Evolutionary conservation across 2,113 vertebrate genomes (phyloP), one percentile per base, ranked within the genome.

Genomic region (Burhinus oedicnemus): DNA sequence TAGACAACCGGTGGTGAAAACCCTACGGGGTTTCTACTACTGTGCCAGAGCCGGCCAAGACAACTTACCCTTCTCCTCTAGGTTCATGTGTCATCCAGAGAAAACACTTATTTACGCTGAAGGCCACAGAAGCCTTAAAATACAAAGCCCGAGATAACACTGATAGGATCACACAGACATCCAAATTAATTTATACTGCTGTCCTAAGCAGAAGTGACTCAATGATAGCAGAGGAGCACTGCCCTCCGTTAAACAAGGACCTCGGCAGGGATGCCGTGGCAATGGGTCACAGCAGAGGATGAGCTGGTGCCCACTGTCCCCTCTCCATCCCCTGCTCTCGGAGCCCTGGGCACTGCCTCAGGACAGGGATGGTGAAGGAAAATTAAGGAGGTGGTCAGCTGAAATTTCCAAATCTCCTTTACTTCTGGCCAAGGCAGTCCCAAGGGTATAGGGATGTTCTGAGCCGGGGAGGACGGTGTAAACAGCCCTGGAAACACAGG

Each of bases 161-260:
- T 84, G 91, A 97, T 66, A 81, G 65, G 85, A 96, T 96, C 70
- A 22, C 87, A 71, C 93, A 96, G 94, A 95, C 92, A 95, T 98
- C 97, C 93, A 61, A 23, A 72, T 18, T 45, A 36, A 95, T 97
- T 96, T 94, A 44, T 38, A 51, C 65, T 14, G 3, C 68, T 12
- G 81, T n/a, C 91, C 94, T 91, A 65, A 95, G 72, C 80, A 20
- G 64, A 76, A 96, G 71, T 58, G 91, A 97, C 94, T 94, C 19
- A 2, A 2, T 2, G 83, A 51, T 47, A 26, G 54, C 18, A 15
- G 55, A 34, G 62, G 40, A n/a, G 22, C 3, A 4, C 76, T 6
- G 62, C 57, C 83, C 77, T 25, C 2, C 1, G 13, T 34, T 2
- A 18, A n/a, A 62, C 13, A 11, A 3, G 27, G 88, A 7, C 30